A percentile compares a stretch with the other conserved stretches of the same genome.
Evolutionary conservation across 2,113 vertebrate species (phyloP).

Genomic region (Coryphaenoides rupestris): DNA sequence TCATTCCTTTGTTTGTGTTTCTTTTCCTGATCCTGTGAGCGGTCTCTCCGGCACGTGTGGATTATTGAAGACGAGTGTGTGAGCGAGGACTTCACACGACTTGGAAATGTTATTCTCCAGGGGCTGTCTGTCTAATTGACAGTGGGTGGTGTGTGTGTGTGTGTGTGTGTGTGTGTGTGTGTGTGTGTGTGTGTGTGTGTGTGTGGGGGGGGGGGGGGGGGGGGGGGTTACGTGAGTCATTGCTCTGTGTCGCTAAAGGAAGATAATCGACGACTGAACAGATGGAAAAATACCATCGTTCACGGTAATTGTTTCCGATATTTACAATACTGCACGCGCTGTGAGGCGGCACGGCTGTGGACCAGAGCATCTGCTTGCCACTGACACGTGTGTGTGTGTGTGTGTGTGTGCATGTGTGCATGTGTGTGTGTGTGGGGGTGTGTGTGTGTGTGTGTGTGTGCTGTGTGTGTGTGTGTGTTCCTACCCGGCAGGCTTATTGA

Average conservation of each 20-base stretch:
- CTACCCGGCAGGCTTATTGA: slow-evolving; percentile 84
- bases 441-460: slow-evolving; percentile 17
- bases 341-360: background rate
- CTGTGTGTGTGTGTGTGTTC: background rate
- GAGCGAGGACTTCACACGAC: background rate
- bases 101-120: slow-evolving; percentile 16
- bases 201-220: background rate
- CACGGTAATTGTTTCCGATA: slow-evolving; percentile 27
- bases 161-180: background rate
- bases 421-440: slow-evolving; percentile 20
- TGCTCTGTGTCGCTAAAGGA: slow-evolving; percentile 8
- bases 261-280: slow-evolving; percentile 1
- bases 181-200: slow-evolving; percentile 5
- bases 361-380: background rate
- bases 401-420: slow-evolving; percentile 9
- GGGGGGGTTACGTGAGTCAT: background rate
- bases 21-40: background rate
- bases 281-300: slow-evolving; percentile 1
- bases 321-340: background rate
- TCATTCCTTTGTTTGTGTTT: background rate
- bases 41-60: slow-evolving; percentile 8
- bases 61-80: slow-evolving; percentile 25
- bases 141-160: background rate
- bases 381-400: slow-evolving; percentile 14
- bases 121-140: slow-evolving; percentile 13